Evolutionary conservation across 1,140 invertebrate genomes (phyloP).

Genomic region (Drosophila trapezifrons): DNA sequence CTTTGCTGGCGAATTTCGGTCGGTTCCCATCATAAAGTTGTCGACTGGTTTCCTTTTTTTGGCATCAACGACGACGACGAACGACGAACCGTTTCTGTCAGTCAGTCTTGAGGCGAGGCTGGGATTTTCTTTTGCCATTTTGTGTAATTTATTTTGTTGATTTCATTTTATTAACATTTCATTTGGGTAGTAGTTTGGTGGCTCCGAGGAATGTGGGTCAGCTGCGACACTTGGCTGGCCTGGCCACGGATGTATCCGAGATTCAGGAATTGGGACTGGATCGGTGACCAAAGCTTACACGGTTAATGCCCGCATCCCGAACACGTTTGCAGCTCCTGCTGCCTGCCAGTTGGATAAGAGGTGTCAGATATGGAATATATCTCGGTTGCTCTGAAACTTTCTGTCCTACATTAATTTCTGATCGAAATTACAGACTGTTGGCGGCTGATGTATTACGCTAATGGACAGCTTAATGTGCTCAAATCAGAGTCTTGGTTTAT

Average conservation of each 20-base stretch:
- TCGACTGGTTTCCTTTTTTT: conserved; percentile 81
- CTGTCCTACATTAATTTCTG: conserved; percentile 46
- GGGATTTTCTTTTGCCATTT: conserved; percentile 78
- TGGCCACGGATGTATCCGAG: conserved; percentile 34
- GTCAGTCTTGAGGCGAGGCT: conserved; percentile 45
- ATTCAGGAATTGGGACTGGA: conserved; percentile 21
- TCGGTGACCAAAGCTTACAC: conserved; percentile 44
- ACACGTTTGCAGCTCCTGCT: conserved; percentile 46
- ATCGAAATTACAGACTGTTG: conserved; percentile 50
- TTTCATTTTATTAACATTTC: conserved; percentile 66
- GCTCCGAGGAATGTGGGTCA: conserved; percentile 71
- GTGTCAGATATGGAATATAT: conserved; percentile 70
- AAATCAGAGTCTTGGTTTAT: conserved; percentile 35
- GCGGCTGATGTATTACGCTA: conserved; percentile 56
- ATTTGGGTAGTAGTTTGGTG: conserved; percentile 61
- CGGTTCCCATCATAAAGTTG: conserved; percentile 74
- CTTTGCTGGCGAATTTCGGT: conserved; percentile 24
- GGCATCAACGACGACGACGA: conserved; percentile 55
- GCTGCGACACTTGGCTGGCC: conserved; percentile 65
- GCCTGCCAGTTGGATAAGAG: conserved; percentile 49
- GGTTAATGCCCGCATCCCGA: conserved; percentile 66
- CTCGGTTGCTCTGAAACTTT: conserved; percentile 28
- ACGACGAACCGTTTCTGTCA: conserved; percentile 67
- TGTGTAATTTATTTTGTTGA: conserved; percentile 55
- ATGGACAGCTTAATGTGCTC: conserved; percentile 53